Evolutionary conservation across 2,888 invertebrate species (phyloP), one percentile per base, ranked within the genome.

Genomic region (Pristionchus exspectatus): DNA sequence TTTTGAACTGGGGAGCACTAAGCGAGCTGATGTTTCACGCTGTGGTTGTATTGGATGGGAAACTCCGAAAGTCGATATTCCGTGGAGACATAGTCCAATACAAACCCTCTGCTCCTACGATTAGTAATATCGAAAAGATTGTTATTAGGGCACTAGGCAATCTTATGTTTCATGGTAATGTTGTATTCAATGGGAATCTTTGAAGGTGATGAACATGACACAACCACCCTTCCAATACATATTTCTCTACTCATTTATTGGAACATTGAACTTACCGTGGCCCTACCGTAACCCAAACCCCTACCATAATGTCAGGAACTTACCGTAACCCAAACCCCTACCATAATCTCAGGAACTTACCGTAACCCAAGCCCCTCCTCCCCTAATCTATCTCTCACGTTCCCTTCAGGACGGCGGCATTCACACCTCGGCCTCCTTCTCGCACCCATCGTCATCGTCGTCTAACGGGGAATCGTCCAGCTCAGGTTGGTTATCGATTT

Each of bases 371-470:
- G 21, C 24, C 24, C 24, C 7, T 24, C n/a, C n/a, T n/a, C n/a
- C n/a, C n/a, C n/a, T n/a, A n/a, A n/a, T n/a, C n/a, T n/a, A n/a
- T n/a, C n/a, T n/a, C n/a, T n/a, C n/a, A n/a, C n/a, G n/a, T 81
- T 81, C 81, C 16, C 10, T n/a, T 81, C 81, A 81, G 81, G 81
- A 81, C 0, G 27, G 50, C 81, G n/a, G 50, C 27, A 10, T 50
- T n/a, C 50, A 50, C 50, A 54, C 81, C 9, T 77, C 77, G 38
- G 81, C 81, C 27, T 81, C 81, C 81, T 81, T 81, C 85, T 84
- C 83, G 24, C 54, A 84, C 56, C 54, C 54, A 16, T 56, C 81
- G 50, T 50, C 81, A 4, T 50, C 81, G 24, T 63, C 63, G 24
- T 63, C 63, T 5, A 63, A 63, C 7, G 63, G 63, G 7, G 63